A percentile compares a stretch with the other conserved stretches of the same genome.
Evolutionary conservation across 2,113 vertebrate species (phyloP).

Genomic region (Emydocephalus ijimae): DNA sequence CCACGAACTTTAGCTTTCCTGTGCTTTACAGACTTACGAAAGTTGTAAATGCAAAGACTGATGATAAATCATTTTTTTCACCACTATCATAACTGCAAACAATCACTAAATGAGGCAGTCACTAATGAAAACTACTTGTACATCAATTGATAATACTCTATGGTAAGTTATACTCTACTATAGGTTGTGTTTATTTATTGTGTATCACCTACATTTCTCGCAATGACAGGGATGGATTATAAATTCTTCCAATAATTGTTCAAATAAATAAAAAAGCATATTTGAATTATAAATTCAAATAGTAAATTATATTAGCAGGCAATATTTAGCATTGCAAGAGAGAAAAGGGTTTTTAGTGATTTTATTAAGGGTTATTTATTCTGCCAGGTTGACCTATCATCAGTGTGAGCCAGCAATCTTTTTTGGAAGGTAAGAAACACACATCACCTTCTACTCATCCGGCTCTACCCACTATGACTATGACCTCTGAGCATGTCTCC

Average conservation of each 20-base stretch:
- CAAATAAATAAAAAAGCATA: not conserved
- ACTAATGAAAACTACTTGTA: not conserved
- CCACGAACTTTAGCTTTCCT: not conserved
- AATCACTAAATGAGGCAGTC: not conserved
- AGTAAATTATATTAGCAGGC: not conserved
- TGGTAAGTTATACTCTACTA: not conserved
- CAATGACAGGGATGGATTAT: not conserved
- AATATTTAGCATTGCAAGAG: not conserved
- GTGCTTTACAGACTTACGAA: not conserved
- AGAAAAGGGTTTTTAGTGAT: not conserved
- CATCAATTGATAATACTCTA: not conserved
- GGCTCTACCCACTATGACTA: not conserved
- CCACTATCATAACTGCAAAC: not conserved
- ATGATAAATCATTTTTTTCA: not conserved
- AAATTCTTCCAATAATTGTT: not conserved
- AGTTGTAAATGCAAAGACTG: not conserved
- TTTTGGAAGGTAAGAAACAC: not conserved
- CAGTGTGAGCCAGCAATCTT: not conserved
- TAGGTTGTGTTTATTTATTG: not conserved
- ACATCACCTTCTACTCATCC: not conserved
- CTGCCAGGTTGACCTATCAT: not conserved
- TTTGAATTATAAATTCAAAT: not conserved
- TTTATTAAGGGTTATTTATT: not conserved
- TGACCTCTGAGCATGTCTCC: not conserved
- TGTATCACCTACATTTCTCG: not conserved